Evolutionary conservation across 2,888 invertebrate genomes (phyloP).

Genomic region (Lithodes maja): DNA sequence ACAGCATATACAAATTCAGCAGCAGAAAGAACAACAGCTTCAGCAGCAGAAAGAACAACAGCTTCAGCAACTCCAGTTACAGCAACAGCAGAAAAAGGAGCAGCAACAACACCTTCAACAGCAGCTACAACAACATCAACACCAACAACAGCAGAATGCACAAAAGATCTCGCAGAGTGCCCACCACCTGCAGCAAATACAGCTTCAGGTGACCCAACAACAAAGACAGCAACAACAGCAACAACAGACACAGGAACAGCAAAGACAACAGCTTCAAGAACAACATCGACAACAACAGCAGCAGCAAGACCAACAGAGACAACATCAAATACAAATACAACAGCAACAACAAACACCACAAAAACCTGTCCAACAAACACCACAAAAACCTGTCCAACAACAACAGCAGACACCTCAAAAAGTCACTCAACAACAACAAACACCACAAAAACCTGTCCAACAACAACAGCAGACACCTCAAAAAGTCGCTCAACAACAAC

Average conservation of each 20-base stretch:
- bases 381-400: slow-evolving; percentile 29
- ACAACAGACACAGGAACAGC: slow-evolving; percentile 28
- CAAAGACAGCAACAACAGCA: slow-evolving; percentile 43
- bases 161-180: slow-evolving; percentile 1
- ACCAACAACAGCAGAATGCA: slow-evolving; percentile 48
- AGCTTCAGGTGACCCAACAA: slow-evolving; percentile 46
- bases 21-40: slow-evolving; percentile 55
- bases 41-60: slow-evolving; percentile 44
- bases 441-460: slow-evolving; percentile 11
- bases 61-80: slow-evolving; percentile 26
- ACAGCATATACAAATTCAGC: slow-evolving; percentile 64
- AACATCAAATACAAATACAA: slow-evolving; percentile 19
- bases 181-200: slow-evolving; percentile 33
- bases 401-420: slow-evolving; percentile 2
- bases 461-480: slow-evolving; percentile 5
- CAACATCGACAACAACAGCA: slow-evolving; percentile 49
- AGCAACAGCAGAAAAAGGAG: slow-evolving; percentile 34
- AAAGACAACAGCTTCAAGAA: slow-evolving; percentile 32
- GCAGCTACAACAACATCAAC: slow-evolving; percentile 55
- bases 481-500: background rate
- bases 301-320: slow-evolving; percentile 50
- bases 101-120: slow-evolving; percentile 48
- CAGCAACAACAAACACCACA: slow-evolving; percentile 47
- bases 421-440: slow-evolving; percentile 2
- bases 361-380: slow-evolving; percentile 15